A percentile compares a stretch with the other conserved stretches of the same genome.
These are phyloP conservation scores for Netelia fuscicornis DNA, from an alignment of 2,888 invertebrate species.

Conservation along the genomic window DNA sequence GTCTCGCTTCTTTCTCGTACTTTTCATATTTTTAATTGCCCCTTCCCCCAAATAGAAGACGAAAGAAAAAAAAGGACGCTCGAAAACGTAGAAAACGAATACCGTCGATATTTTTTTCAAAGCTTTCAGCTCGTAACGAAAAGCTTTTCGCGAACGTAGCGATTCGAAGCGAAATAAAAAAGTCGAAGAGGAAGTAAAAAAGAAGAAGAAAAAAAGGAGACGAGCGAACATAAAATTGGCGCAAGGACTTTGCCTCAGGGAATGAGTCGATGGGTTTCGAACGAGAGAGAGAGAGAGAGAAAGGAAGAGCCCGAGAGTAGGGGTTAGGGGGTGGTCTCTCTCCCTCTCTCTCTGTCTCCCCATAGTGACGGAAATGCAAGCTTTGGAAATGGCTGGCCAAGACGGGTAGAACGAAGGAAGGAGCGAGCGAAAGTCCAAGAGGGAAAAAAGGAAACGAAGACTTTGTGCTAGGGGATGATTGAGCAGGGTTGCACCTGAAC, in stretches of 20 bases:
- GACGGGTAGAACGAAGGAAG: constrained; percentile 42
- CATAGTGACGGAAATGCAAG: constrained; percentile 69
- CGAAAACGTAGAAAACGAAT: too few species aligned
- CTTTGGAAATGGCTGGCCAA: constrained; percentile 58
- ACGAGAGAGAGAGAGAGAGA: constrained; percentile 6
- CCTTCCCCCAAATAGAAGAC: not conserved
- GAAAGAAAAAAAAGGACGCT: not conserved
- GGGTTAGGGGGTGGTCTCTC: too few species aligned
- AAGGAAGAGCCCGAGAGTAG: too few species aligned
- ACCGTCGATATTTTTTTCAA: constrained; percentile 3
- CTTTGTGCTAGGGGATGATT: constrained; percentile 44
- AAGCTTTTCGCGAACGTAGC: constrained; percentile 43
- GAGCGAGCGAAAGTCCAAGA: constrained; percentile 45
- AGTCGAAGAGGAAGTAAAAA: not conserved
- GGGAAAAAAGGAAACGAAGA: constrained; percentile 37
- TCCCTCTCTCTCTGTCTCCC: not conserved
- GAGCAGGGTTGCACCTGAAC: constrained; percentile 57
- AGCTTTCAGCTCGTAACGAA: constrained; percentile 34
- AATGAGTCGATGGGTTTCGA: constrained; percentile 48
- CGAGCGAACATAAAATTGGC: constrained; percentile 45
- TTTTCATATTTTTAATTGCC: constrained; percentile 4
- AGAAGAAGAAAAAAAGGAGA: not conserved
- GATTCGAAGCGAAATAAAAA: constrained; percentile 30
- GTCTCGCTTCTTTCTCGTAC: not conserved
- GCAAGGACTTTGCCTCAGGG: constrained; percentile 29